Evolutionary conservation across 1,140 invertebrate species (phyloP).

Genomic region (Tetranychus urticae): DNA sequence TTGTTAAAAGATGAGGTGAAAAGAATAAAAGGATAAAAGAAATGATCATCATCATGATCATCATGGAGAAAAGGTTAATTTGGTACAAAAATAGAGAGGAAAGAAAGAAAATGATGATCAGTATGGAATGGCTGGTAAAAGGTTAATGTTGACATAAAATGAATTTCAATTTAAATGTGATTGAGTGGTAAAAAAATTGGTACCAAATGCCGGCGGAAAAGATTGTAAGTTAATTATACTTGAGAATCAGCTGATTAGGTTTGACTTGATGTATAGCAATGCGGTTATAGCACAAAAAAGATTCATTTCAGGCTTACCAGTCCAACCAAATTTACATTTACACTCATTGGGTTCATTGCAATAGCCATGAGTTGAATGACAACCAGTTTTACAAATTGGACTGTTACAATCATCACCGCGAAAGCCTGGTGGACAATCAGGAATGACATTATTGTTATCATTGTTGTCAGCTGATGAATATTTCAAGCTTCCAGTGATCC

Average conservation of each 20-base stretch:
- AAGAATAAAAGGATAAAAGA: neutral
- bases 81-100: constrained; percentile 31
- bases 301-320: neutral
- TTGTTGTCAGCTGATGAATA: neutral
- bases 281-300: no score
- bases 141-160: no score
- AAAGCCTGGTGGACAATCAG: constrained; percentile 4
- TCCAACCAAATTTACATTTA: constrained; percentile 46
- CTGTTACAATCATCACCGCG: constrained; percentile 1
- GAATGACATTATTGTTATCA: neutral
- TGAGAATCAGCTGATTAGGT: no score
- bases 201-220: no score
- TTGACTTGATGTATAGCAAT: no score
- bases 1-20: constrained; percentile 10
- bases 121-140: no score
- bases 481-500: neutral
- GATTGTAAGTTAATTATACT: no score
- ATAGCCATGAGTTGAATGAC: constrained; percentile 22
- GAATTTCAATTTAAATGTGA: no score
- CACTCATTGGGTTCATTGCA: constrained; percentile 30
- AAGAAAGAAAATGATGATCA: no score
- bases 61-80: constrained; percentile 26
- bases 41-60: constrained; percentile 43
- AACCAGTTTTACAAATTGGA: constrained; percentile 6
- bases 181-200: no score